A percentile compares a stretch with the other conserved stretches of the same genome.
phyloP scores from a whole-genome alignment of 2,797 vertebrate genomes.

The Sternarchorhynchus goeldii region DNA sequence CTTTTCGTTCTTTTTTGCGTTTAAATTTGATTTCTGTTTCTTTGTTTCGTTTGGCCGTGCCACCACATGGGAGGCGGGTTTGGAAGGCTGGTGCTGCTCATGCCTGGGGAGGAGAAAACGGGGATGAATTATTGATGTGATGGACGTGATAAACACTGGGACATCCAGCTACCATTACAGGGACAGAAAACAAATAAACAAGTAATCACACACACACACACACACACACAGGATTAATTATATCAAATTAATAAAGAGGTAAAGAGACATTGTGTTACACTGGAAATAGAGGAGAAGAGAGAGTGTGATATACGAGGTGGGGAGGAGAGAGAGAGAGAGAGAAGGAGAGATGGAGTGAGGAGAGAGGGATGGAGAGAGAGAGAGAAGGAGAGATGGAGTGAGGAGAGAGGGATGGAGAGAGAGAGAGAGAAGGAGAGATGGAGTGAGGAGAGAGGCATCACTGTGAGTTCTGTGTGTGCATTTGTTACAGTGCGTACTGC shows the following conservation, averaged over 20 bases:
- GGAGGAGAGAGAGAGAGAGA: neutral
- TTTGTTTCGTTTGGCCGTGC: neutral
- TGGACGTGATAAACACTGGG: conserved; percentile 53
- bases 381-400: neutral
- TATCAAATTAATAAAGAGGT: conserved; percentile 6
- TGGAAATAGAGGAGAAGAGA: neutral
- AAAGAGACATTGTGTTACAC: neutral
- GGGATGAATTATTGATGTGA: conserved; percentile 60
- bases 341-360: too few species aligned
- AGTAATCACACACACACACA: conserved; percentile 1
- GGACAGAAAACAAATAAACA: conserved; percentile 40
- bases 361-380: neutral
- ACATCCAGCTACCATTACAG: conserved; percentile 48
- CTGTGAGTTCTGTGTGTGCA: too few species aligned
- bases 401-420: neutral
- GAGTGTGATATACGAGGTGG: neutral
- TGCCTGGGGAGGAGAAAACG: conserved; percentile 39
- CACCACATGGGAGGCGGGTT: conserved; percentile 53
- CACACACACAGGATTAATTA: conserved; percentile 1
- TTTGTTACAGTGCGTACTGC: too few species aligned
- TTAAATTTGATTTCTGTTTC: conserved; percentile 51
- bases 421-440: neutral
- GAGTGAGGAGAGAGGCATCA: neutral
- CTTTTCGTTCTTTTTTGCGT: neutral
- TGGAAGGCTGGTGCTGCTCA: conserved; percentile 57